A percentile compares a stretch with the other conserved stretches of the same genome.
These are phyloP conservation scores for Leiothrix lutea DNA, from an alignment of 2,113 vertebrate genomes.

Conservation along the genomic window DNA sequence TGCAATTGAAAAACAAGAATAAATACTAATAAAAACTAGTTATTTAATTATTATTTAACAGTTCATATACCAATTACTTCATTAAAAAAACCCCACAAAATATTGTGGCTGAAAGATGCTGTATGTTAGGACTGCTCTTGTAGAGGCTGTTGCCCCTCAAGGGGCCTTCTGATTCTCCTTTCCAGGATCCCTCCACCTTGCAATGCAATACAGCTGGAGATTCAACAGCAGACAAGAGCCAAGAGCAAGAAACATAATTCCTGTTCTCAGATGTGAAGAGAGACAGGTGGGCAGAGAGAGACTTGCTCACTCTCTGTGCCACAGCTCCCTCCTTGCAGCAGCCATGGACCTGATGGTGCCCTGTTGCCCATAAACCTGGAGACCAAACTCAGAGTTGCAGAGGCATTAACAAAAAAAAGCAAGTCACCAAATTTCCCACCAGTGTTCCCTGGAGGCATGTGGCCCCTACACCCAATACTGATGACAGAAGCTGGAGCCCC, in stretches of 20 bases:
- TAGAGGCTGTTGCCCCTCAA: background rate
- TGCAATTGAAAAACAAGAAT: background rate
- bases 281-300: background rate
- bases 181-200: background rate
- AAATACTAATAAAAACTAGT: background rate
- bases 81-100: background rate
- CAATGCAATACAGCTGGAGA: background rate
- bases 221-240: background rate
- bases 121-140: background rate
- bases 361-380: background rate
- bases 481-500: background rate
- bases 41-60: background rate
- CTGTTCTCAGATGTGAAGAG: background rate
- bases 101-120: background rate
- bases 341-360: background rate
- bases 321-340: background rate
- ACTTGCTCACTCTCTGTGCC: background rate
- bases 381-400: background rate
- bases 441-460: background rate
- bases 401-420: background rate
- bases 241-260: background rate
- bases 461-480: background rate
- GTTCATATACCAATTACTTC: background rate
- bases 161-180: background rate
- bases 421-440: background rate